Percentiles rank a stretch among this genome's conserved stretches.
These are phyloP conservation scores for Protobothrops mucrosquamatus DNA, from an alignment of 2,113 vertebrate species.

Conservation along the genomic window DNA sequence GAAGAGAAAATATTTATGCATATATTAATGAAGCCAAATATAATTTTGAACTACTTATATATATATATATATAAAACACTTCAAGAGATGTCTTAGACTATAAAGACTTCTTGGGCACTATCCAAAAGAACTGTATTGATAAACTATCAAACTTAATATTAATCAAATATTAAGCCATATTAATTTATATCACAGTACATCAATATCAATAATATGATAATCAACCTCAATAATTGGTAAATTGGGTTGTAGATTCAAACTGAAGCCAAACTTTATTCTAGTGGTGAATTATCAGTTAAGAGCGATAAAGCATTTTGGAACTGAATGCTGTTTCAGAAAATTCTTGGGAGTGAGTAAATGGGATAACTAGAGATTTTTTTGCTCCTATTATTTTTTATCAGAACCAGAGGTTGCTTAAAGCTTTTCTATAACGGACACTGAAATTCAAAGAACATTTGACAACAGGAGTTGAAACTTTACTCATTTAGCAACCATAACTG, in stretches of 20 bases:
- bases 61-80: too few relatives aligned
- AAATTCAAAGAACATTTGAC: not conserved
- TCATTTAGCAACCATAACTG: not conserved
- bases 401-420: not conserved
- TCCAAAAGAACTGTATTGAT: not conserved
- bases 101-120: not conserved
- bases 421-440: not conserved
- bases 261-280: slow-evolving; percentile 29
- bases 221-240: slow-evolving; percentile 38
- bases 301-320: not conserved
- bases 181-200: not conserved
- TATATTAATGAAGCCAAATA: not conserved
- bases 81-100: not conserved
- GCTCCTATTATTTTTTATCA: not conserved
- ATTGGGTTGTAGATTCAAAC: slow-evolving; percentile 44
- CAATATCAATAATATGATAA: not conserved
- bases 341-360: not conserved
- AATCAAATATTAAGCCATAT: not conserved
- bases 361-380: not conserved
- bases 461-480: not conserved
- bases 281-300: not conserved
- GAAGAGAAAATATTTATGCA: slow-evolving; percentile 51
- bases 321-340: not conserved
- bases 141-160: not conserved
- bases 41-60: not conserved